Evolutionary conservation across 1,140 invertebrate genomes (phyloP), one percentile per base, ranked within the genome.

Genomic region (Portunus trituberculatus): DNA sequence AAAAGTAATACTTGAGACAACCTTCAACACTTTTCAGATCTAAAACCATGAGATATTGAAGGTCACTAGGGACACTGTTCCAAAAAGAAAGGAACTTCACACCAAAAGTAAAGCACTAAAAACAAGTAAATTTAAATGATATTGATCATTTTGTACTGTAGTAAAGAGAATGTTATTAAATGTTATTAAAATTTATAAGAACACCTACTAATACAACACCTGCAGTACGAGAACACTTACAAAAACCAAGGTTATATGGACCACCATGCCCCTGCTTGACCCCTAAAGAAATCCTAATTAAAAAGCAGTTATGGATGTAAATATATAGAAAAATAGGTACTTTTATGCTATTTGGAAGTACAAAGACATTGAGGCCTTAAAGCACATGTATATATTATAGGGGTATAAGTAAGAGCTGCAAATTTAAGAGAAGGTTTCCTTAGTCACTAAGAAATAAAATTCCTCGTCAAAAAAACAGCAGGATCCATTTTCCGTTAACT

Each of bases 291-390:
- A 32, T 59, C 39, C 84, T 88, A 95, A 82, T 86, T 6, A 92
- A 91, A 82, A 84, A 95, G 89, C 82, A 67, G 59, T 46, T 93
- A 93, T 91, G 39, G 86, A 95, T 95, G 91, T 92, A 89, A 95
- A 93, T 95, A 92, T 76, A 95, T 95, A 95, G 94, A 95, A 95
- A 95, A 95, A 95, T 95, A 95, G 91, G 91, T 95, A 95, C 83
- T 83, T 95, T 95, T 95, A 88, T 76, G 91, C 93, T 94, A 94
- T 95, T 67, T 95, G 94, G 94, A 92, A 92, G 94, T 95, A 92
- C 91, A 89, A 95, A 92, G 94, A 91, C 93, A 94, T 91, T 48
- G 59, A 92, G 83, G 91, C 94, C 84, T 92, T 89, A 88, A 93
- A 95, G 90, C 91, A 92, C 82, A 92, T 46, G 59, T 29, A 92